These are phyloP conservation scores for Drosophila emarginata DNA, from an alignment of 2,888 invertebrate species.

Conservation along the genomic window DNA sequence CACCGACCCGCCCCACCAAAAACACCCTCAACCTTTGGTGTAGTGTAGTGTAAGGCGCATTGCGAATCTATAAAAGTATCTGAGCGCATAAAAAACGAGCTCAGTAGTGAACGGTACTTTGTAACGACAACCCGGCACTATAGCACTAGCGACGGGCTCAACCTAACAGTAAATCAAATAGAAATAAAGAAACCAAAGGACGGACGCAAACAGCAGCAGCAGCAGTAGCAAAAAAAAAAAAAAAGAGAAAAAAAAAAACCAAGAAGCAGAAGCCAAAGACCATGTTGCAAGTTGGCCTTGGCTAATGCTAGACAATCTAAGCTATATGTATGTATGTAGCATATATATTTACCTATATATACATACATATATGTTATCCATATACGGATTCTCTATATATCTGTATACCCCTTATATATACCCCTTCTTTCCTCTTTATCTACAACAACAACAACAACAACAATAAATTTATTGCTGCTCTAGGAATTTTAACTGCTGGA, in stretches of 20 bases:
- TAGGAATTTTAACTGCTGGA: slow-evolving; percentile 17
- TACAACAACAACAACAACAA: slow-evolving; percentile 1
- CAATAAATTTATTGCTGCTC: slow-evolving; percentile 28
- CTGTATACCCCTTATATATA: background rate
- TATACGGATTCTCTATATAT: background rate
- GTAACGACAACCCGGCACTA: slow-evolving; percentile 59
- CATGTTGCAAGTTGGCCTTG: slow-evolving; percentile 14
- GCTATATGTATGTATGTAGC: background rate
- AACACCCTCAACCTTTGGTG: slow-evolving; percentile 24
- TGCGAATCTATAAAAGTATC: slow-evolving; percentile 82
- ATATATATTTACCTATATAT: background rate
- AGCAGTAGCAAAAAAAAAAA: slow-evolving; percentile 12
- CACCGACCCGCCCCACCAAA: too few relatives aligned
- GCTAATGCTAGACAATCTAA: slow-evolving; percentile 1
- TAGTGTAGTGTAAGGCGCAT: slow-evolving; percentile 58
- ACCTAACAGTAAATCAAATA: slow-evolving; percentile 44
- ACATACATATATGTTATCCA: background rate
- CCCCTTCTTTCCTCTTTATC: background rate
- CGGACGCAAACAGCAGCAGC: background rate
- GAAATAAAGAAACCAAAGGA: slow-evolving; percentile 19
- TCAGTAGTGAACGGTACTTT: slow-evolving; percentile 82
- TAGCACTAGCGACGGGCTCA: slow-evolving; percentile 26
- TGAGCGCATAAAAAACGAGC: slow-evolving; percentile 80
- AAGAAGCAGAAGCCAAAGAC: background rate
- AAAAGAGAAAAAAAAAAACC: background rate